Conservation (phyloP, 2,113 vertebrate species). For the Dissostichus mawsoni region DNA sequence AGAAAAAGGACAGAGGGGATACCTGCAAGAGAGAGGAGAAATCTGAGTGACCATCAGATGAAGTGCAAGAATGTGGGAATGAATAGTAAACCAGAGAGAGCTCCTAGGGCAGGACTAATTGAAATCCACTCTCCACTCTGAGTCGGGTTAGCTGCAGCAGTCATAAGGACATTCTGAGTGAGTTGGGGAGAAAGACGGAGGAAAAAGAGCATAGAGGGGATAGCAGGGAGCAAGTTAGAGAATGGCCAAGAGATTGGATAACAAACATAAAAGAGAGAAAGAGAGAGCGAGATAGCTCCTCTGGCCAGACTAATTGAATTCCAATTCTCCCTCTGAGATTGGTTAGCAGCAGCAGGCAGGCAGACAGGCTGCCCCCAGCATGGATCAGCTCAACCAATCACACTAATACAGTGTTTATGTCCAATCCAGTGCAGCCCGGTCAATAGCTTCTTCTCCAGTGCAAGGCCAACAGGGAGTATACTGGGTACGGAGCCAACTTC, state of each 20-base stretch:
- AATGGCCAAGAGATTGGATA: conserved; percentile 58
- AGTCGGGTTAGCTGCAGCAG: conserved; percentile 32
- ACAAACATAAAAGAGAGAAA: conserved; percentile 55
- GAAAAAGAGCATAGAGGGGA: conserved; percentile 13
- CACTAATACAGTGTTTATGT: conserved; percentile 80
- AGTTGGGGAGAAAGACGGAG: conserved; percentile 10
- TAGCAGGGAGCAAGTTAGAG: conserved; percentile 41
- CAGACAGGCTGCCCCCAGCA: conserved; percentile 70
- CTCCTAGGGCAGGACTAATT: conserved; percentile 60
- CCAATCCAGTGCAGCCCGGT: conserved; percentile 64
- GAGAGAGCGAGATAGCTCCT: conserved; percentile 42
- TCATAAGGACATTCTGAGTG: conserved; percentile 46
- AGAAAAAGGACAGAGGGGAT: conserved; percentile 19
- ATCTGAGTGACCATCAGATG: conserved; percentile 57
- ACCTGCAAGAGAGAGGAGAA: conserved; percentile 17
- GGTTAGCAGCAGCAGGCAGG: conserved; percentile 74
- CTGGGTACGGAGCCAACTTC: conserved; percentile 25
- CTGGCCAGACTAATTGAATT: conserved; percentile 79
- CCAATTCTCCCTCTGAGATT: conserved; percentile 77
- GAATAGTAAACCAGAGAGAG: conserved; percentile 66
- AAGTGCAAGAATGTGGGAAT: conserved; percentile 53
- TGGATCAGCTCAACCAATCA: conserved; percentile 78
- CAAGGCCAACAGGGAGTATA: conserved; percentile 53
- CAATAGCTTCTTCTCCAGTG: conserved; percentile 62
- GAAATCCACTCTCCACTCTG: conserved; percentile 49